phyloP scores from a whole-genome alignment of 2,888 invertebrate species.

The Eudemis profundana region DNA sequence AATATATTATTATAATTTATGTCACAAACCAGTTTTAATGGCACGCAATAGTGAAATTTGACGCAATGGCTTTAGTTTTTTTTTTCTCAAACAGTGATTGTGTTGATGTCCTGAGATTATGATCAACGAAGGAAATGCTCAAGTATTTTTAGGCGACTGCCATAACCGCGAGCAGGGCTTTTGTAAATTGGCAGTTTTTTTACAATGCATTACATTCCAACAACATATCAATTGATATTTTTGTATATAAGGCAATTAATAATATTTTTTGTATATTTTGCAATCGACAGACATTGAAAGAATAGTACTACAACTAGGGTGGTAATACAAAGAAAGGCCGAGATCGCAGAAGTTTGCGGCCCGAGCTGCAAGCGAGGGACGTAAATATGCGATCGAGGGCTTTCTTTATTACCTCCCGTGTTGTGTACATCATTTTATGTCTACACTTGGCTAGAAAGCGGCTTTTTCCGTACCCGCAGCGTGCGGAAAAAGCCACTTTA shows the following conservation, averaged over 20 bases:
- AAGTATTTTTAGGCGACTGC: conserved; percentile 81
- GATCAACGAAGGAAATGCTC: conserved; percentile 79
- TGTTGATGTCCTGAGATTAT: conserved; percentile 79
- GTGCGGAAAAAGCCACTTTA: no score
- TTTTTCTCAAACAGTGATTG: conserved; percentile 77
- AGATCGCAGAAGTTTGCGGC: no score
- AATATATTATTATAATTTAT: conserved; percentile 64
- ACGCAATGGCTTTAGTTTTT: conserved; percentile 42
- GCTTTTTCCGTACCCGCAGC: no score
- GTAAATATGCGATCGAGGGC: no score
- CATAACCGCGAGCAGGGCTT: conserved; percentile 70
- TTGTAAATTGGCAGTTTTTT: conserved; percentile 51
- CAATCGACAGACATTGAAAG: conserved; percentile 35
- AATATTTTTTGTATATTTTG: conserved; percentile 53
- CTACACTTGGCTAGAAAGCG: no score
- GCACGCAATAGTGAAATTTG: conserved; percentile 38
- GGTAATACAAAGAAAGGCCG: no score
- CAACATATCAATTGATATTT: conserved; percentile 60
- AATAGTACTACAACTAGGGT: conserved; percentile 33
- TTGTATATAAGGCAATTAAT: conserved; percentile 69
- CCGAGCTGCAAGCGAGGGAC: no score
- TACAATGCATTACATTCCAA: conserved; percentile 48
- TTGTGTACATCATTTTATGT: no score
- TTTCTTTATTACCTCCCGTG: no score
- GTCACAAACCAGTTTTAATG: conserved; percentile 58